Conservation (phyloP, 64 coral and sea anemone species). For the Pocillopora verrucosa region DNA sequence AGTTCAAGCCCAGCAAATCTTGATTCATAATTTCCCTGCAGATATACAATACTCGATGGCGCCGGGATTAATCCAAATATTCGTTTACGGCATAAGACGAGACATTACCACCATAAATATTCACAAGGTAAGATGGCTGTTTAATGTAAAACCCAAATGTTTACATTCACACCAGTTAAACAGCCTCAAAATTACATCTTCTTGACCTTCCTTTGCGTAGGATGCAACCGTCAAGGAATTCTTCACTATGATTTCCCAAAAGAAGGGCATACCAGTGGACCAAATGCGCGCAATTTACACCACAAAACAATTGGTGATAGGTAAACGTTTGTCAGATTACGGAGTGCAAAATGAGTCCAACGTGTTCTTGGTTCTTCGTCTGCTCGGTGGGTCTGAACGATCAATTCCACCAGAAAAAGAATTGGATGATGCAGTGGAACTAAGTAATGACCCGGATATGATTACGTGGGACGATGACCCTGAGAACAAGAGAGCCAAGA, state of each 20-base stretch:
- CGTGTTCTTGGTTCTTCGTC: not conserved
- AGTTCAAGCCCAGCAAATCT: not conserved
- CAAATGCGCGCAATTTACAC: not conserved
- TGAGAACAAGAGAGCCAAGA: constrained; percentile 79
- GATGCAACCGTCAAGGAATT: not conserved
- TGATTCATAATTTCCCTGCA: not conserved
- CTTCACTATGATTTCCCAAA: not conserved
- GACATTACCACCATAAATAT: not conserved
- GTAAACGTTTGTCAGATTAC: not conserved
- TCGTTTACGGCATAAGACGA: not conserved
- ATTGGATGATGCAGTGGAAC: constrained; percentile 61
- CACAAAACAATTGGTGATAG: not conserved
- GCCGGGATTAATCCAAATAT: not conserved
- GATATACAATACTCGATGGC: not conserved
- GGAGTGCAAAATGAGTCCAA: not conserved
- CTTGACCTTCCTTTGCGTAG: not conserved
- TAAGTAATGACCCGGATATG: constrained; percentile 80
- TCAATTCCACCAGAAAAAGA: constrained; percentile 3
- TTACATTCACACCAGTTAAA: not conserved
- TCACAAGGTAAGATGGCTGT: not conserved
- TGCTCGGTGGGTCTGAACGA: not conserved
- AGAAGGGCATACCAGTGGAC: not conserved
- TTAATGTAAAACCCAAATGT: not conserved
- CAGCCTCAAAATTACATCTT: not conserved
- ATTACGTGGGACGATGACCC: constrained; percentile 96